phyloP scores from a whole-genome alignment of 2,888 invertebrate genomes.

The Balanococcus diminutus region DNA sequence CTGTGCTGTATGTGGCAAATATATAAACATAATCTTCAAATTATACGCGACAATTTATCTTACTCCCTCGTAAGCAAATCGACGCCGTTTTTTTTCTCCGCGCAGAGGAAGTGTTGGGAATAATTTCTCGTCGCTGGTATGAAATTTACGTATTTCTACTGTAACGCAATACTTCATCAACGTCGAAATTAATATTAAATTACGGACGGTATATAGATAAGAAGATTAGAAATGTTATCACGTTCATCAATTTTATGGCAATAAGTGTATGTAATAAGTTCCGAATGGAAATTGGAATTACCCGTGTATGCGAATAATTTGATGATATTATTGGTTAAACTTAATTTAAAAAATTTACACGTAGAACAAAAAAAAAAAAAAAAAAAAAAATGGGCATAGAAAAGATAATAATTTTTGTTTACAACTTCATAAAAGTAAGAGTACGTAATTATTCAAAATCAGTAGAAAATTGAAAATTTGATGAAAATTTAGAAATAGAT shows the following conservation, averaged over 20 bases:
- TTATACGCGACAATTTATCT: slow-evolving; percentile 32
- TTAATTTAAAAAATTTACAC: no score
- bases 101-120: no score
- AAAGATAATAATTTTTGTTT: background rate
- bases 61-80: background rate
- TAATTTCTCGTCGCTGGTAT: background rate
- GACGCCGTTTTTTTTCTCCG: background rate
- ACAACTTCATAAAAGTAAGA: no score
- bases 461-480: no score
- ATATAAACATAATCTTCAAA: slow-evolving; percentile 21
- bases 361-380: no score
- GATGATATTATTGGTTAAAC: no score
- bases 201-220: background rate
- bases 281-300: background rate
- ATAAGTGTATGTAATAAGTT: no score
- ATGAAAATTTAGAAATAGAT: no score
- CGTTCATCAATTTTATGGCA: background rate
- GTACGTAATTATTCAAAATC: no score
- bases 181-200: slow-evolving; percentile 11
- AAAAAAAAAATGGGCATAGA: background rate
- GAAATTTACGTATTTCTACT: background rate
- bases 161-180: background rate
- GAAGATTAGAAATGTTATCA: slow-evolving; percentile 1
- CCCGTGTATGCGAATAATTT: background rate
- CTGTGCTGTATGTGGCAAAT: background rate